Evolutionary conservation across 2,113 vertebrate species (phyloP).

Genomic region (Nerophis lumbriciformis): DNA sequence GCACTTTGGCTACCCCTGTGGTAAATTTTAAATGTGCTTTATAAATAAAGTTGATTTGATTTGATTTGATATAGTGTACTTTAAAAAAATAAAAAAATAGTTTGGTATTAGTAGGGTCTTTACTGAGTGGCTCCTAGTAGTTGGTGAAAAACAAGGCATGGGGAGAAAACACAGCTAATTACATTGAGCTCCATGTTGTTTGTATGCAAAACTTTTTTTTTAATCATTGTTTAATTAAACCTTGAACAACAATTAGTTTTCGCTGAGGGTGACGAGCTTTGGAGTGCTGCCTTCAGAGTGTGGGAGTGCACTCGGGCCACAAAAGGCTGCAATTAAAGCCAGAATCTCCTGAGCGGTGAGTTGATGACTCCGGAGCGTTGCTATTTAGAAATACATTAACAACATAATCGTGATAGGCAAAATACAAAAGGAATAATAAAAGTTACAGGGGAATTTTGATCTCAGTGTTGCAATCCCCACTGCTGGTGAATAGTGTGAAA

Average conservation of each 20-base stretch:
- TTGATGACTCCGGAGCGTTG: slow-evolving; percentile 32
- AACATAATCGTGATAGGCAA: slow-evolving; percentile 21
- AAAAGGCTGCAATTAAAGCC: slow-evolving; percentile 59
- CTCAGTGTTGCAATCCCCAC: neutral
- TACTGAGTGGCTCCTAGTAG: too few relatives aligned
- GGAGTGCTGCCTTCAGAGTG: slow-evolving; percentile 29
- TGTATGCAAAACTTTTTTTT: neutral
- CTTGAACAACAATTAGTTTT: slow-evolving; percentile 36
- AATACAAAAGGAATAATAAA: slow-evolving; percentile 16
- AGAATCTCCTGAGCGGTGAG: slow-evolving; percentile 30
- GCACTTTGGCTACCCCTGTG: too few relatives aligned
- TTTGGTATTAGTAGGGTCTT: too few relatives aligned
- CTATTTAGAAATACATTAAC: slow-evolving; percentile 26
- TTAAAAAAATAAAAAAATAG: too few relatives aligned
- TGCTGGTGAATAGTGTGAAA: neutral
- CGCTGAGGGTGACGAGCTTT: slow-evolving; percentile 36
- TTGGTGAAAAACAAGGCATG: too few relatives aligned
- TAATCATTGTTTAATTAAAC: too few relatives aligned
- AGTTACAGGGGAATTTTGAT: slow-evolving; percentile 3
- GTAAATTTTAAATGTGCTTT: too few relatives aligned
- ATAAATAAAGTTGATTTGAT: too few relatives aligned
- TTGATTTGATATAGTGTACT: too few relatives aligned
- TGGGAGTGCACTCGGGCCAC: slow-evolving; percentile 36
- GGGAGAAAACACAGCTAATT: neutral
- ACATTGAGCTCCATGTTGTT: too few relatives aligned